phyloP scores from a whole-genome alignment of 2,113 vertebrate genomes.

The Progne subis region DNA sequence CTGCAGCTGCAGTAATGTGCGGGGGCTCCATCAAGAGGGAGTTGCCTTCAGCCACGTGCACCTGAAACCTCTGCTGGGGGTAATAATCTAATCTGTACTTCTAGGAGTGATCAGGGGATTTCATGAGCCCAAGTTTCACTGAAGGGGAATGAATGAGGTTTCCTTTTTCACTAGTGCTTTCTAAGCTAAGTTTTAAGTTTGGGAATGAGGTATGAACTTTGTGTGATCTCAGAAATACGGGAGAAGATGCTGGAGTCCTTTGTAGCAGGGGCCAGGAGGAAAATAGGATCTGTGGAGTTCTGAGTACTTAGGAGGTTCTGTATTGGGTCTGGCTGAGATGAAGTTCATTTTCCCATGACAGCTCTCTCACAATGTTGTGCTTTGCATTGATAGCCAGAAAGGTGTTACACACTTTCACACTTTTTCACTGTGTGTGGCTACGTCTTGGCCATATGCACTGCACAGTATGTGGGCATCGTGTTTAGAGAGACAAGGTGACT shows the following conservation, averaged over 20 bases:
- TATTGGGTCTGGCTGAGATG: neutral
- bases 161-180: neutral
- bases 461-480: neutral
- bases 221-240: neutral
- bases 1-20: neutral
- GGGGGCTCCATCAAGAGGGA: neutral
- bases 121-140: neutral
- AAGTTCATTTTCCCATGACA: neutral
- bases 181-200: neutral
- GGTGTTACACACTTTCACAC: neutral
- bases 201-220: neutral
- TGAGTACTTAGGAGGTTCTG: neutral
- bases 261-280: neutral
- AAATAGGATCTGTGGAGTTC: neutral
- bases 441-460: neutral
- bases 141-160: neutral
- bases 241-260: neutral
- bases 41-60: neutral
- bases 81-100: neutral
- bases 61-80: accelerated
- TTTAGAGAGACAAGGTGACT: neutral
- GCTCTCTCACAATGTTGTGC: neutral
- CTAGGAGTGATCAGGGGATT: neutral
- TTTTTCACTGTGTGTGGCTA: neutral
- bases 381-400: neutral